Evolutionary conservation across 2,113 vertebrate species (phyloP), one percentile per base, ranked within the genome.

Genomic region (Poeciliopsis retropinna): DNA sequence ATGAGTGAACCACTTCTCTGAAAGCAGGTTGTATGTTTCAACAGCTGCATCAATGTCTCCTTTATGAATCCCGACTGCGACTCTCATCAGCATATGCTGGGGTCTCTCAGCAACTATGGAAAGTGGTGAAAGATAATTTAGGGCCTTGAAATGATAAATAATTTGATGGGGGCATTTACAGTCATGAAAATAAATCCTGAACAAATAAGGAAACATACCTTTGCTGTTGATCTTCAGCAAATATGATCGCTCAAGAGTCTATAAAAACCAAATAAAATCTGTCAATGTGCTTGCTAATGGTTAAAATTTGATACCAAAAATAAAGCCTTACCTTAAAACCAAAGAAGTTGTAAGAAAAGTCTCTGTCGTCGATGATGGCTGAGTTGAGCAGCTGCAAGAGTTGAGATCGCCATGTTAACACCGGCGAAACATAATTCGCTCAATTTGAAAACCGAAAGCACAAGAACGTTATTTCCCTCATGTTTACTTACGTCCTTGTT

Each of bases 321-420:
- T 32, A 1, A 11, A 82, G 34, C 79, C 3, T 92, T 88, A 99
- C 98, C 96, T 99, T 99, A 80, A 99, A 99, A 22, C 98, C 98
- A 73, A 99, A 99, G 88, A 97, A 99, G 92, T 99, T 99, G 88
- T 99, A 99, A 83, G 97, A 97, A 89, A 99, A 99, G 89, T 99
- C 98, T 85, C 98, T 91, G 80, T 99, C 97, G 0, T 94, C 98
- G 91, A 99, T 99, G 78, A 99, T 99, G 67, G 97, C 95, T 5
- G 98, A 99, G 92, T 99, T 99, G 64, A 99, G 94, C 62, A 96
- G 96, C 98, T 99, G 83, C 72, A 0, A 72, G 37, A 27, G 60
- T 70, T 0, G 11, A 72, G 60, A n/a, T 34, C 4, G 68, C 32
- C 47, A 61, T 54, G n/a, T 34, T 32, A 39, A 54, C n/a, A 41